These are phyloP conservation scores for Euproctis similis DNA, from an alignment of 2,888 invertebrate genomes.

Conservation along the genomic window DNA sequence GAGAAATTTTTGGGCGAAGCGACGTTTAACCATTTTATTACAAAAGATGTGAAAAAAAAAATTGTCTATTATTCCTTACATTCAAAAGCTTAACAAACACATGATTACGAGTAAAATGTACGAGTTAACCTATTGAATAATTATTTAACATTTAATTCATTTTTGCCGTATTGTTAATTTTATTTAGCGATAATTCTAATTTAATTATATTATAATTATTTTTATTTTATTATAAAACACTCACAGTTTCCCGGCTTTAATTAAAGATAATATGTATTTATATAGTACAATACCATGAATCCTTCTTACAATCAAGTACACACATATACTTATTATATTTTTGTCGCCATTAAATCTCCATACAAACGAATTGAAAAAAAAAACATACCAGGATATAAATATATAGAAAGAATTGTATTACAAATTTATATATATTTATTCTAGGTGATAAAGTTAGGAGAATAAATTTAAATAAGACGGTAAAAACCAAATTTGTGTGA, in stretches of 20 bases:
- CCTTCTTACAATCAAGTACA: constrained; percentile 6
- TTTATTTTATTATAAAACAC: constrained; percentile 7
- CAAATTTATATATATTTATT: no score
- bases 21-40: no score
- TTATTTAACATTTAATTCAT: constrained; percentile 7
- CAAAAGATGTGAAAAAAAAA: no score
- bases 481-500: no score
- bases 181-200: constrained; percentile 1
- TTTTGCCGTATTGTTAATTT: constrained; percentile 5
- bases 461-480: no score
- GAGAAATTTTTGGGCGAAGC: no score
- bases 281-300: constrained; percentile 1
- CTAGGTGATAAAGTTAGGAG: no score
- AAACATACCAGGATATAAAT: no score
- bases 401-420: no score
- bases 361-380: constrained; percentile 5
- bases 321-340: constrained; percentile 2
- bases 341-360: not conserved
- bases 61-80: no score
- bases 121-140: no score
- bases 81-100: constrained; percentile 3
- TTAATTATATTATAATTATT: constrained; percentile 5
- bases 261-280: constrained; percentile 4
- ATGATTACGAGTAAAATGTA: no score
- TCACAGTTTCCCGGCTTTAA: constrained; percentile 6